Evolutionary conservation across 2,113 vertebrate genomes (phyloP).

Genomic region (Peromyscus maniculatus): DNA sequence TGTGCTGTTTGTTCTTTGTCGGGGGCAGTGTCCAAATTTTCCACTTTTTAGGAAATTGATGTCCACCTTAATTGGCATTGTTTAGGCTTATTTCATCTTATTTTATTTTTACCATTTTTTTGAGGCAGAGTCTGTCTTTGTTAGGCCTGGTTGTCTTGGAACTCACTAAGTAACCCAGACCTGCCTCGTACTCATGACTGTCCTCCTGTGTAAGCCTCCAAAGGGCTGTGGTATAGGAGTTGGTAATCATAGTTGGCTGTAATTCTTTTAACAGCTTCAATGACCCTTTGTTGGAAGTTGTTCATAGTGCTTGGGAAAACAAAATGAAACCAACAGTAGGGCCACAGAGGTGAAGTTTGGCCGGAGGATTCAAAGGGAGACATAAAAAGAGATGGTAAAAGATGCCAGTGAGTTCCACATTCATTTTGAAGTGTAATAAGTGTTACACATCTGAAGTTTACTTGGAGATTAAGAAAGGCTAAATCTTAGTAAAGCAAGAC

Average conservation of each 20-base stretch:
- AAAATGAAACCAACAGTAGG: neutral
- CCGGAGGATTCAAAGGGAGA: neutral
- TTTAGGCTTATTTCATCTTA: neutral
- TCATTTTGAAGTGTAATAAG: neutral
- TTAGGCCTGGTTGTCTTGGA: neutral
- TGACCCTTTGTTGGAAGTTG: neutral
- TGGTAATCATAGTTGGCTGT: neutral
- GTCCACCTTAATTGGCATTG: neutral
- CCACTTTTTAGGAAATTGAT: neutral
- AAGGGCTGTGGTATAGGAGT: neutral
- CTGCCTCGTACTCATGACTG: no score
- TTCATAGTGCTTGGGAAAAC: neutral
- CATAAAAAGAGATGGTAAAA: neutral
- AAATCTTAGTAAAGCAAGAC: neutral
- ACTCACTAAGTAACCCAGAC: neutral
- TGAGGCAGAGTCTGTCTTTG: neutral
- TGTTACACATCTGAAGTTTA: neutral
- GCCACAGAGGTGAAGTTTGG: neutral
- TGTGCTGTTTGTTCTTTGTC: neutral
- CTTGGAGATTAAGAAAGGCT: constrained; percentile 7
- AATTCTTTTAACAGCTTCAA: neutral
- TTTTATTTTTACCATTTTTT: neutral
- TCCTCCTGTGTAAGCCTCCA: neutral
- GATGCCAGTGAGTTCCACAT: neutral
- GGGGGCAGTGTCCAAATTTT: neutral